Percentiles rank a stretch among this genome's conserved stretches.
These are phyloP conservation scores for Stichopus horrens DNA, from an alignment of 53 echinoderm and acorn worm genomes.

Conservation along the genomic window DNA sequence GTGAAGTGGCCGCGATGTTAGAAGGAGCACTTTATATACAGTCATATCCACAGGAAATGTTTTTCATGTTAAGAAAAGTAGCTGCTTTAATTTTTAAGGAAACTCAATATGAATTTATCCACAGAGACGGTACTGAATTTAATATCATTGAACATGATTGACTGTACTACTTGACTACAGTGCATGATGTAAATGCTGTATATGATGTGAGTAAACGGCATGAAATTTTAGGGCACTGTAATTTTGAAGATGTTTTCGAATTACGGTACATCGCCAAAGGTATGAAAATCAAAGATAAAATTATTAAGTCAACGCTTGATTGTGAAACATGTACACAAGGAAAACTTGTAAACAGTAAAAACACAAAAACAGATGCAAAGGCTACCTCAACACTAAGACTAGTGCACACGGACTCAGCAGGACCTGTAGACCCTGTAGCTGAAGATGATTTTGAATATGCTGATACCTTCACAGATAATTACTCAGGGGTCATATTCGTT, in stretches of 20 bases:
- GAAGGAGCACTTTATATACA: conserved; percentile 36
- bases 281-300: conserved; percentile 32
- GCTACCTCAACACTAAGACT: neutral
- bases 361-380: neutral
- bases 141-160: conserved; percentile 13
- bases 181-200: conserved; percentile 5
- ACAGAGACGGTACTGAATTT: conserved; percentile 13
- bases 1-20: neutral
- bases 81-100: conserved; percentile 14
- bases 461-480: conserved; percentile 27
- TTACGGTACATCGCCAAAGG: neutral
- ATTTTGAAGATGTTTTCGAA: neutral
- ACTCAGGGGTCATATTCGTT: conserved; percentile 36
- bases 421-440: conserved; percentile 20
- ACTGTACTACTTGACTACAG: conserved; percentile 28
- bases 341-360: conserved; percentile 22
- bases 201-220: neutral
- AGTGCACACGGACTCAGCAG: conserved; percentile 5
- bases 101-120: too few relatives aligned
- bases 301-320: neutral
- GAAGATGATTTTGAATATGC: conserved; percentile 49
- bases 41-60: conserved; percentile 46
- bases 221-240: conserved; percentile 7
- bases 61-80: neutral
- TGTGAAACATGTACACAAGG: neutral